Base-by-base conservation (phyloP, 2,113 vertebrate genomes). In the Psephotus haematonotus region DNA sequence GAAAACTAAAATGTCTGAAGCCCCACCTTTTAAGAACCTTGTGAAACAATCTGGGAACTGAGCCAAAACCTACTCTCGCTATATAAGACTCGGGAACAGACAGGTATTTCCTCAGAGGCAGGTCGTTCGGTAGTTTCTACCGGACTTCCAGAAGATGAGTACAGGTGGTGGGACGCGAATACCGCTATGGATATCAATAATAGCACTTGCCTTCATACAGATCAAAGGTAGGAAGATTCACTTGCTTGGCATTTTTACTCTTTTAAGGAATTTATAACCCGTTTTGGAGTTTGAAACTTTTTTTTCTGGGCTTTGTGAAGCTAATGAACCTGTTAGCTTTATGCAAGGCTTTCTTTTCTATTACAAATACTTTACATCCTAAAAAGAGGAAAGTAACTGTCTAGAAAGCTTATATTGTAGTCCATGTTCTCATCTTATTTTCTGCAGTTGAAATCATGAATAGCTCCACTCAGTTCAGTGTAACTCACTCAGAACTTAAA, bases 181-280 rank as follows among this genome's bases (percentile, higher is more conserved):
- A 91, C 82, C 43, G 10, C 94, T 98, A 81, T 98, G 98, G 98
- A 98, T 97, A 94, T 96, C 97, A 86, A 80, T 95, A 43, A 29
- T 98, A 31, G 44, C 85, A 43, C 70, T 98, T 93, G 65, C 81
- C 88, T 96, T 93, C 20, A 41, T 70, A 76, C 92, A 94, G 50
- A 86, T 88, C 52, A 60, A 95, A 98, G 98, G 98, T 98, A 97
- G 86, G 97, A 80, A 27, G 49, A 52, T 72, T 88, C 41, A 57
- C 31, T 72, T 85, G 12, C 53, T 65, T 59, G 72, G 78, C 3
- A 4, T 76, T 95, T 93, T 89, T 93, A 95, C 52, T 79, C 18
- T 46, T 67, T 70, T 84, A 81, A 94, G 76, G 82, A 84, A 95
- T 90, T 93, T 95, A 71, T 62, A 82, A n/a, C 81, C 78, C 69